Evolutionary conservation across 2,113 vertebrate genomes (phyloP).

Genomic region (Hypanus sabinus): DNA sequence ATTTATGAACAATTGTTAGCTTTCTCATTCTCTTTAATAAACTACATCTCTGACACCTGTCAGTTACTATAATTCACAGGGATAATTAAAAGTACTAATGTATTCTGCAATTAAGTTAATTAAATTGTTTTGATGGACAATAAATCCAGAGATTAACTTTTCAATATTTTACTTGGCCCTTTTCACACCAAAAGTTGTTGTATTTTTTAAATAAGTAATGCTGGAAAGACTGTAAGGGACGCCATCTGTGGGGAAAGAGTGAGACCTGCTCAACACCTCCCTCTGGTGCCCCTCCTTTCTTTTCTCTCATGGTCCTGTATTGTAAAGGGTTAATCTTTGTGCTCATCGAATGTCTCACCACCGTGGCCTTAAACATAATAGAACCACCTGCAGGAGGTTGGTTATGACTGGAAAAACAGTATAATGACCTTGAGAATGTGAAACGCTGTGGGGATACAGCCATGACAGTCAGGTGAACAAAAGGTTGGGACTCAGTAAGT

Average conservation of each 20-base stretch:
- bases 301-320: no score
- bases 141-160: neutral
- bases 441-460: no score
- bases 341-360: no score
- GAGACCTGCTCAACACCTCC: no score
- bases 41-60: conserved; percentile 8
- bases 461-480: no score
- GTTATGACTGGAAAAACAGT: no score
- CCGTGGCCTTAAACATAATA: no score
- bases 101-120: conserved; percentile 35
- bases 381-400: no score
- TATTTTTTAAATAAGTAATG: neutral
- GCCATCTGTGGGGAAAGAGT: neutral
- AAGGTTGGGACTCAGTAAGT: no score
- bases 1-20: conserved; percentile 10
- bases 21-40: neutral
- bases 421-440: no score
- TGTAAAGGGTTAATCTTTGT: no score
- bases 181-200: neutral
- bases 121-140: conserved; percentile 2
- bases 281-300: no score
- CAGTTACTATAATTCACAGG: neutral
- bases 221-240: neutral
- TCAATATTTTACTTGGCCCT: neutral
- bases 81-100: conserved; percentile 36